Conservation (phyloP, 2,888 invertebrate species). For the Achlya flavicornis region DNA sequence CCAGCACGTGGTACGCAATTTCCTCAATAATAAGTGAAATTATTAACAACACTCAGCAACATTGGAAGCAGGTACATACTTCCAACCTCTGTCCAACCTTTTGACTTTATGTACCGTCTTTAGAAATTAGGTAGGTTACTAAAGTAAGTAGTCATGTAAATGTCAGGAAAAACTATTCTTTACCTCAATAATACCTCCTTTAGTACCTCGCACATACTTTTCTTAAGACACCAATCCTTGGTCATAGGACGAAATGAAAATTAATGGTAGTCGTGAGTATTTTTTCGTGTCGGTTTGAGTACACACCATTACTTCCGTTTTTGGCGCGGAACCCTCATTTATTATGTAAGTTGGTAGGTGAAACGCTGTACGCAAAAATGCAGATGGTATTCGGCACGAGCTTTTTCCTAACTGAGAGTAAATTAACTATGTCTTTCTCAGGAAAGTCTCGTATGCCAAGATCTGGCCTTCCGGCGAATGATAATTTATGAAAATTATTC, state of each 20-base stretch:
- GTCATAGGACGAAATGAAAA: constrained; percentile 79
- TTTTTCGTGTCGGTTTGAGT: constrained; percentile 83
- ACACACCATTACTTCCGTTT: constrained; percentile 80
- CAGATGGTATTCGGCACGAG: constrained; percentile 56
- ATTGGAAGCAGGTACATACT: no score
- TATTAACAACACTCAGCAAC: no score
- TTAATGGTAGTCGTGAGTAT: constrained; percentile 80
- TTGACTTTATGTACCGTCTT: no score
- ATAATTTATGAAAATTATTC: constrained; percentile 27
- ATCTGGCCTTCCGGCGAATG: constrained; percentile 36
- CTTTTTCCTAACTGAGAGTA: constrained; percentile 41
- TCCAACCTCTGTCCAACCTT: no score
- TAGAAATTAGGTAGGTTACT: no score
- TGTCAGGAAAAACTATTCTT: constrained; percentile 37
- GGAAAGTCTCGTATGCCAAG: constrained; percentile 27
- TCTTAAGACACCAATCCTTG: constrained; percentile 74
- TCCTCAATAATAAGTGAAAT: no score
- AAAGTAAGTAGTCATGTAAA: constrained; percentile 30
- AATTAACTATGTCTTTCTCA: constrained; percentile 34
- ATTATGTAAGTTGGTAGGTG: constrained; percentile 73
- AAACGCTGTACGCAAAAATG: constrained; percentile 62
- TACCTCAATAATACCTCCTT: constrained; percentile 37
- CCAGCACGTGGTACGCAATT: no score
- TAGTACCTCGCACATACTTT: constrained; percentile 51
- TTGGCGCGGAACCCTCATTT: constrained; percentile 77